Percentiles rank a stretch among this genome's conserved stretches.
Conservation (phyloP, 1,140 invertebrate species). For the Aphelenchoides besseyi region DNA sequence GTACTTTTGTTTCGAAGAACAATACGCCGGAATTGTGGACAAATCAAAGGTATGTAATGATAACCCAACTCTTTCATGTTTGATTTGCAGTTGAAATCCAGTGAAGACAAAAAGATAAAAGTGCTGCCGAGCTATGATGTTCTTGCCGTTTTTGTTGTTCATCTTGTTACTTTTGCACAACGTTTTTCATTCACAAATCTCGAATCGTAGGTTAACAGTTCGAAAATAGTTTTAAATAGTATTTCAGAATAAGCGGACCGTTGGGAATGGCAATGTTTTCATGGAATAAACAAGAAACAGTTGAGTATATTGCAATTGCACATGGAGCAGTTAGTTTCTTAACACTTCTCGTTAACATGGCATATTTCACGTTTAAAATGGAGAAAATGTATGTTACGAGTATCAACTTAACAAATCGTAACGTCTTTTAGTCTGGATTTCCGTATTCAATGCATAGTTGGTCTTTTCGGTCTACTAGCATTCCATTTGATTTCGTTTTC, state of each 20-base stretch:
- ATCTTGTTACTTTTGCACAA: slow-evolving; percentile 9
- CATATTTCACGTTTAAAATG: neutral
- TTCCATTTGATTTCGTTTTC: slow-evolving; percentile 14
- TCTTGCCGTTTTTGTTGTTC: slow-evolving; percentile 1
- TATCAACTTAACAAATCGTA: neutral
- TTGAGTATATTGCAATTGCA: neutral
- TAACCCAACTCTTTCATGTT: neutral
- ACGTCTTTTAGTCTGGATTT: neutral
- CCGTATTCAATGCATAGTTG: slow-evolving; percentile 2
- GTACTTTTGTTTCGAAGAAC: neutral
- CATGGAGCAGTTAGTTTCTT: neutral
- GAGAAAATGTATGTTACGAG: slow-evolving; percentile 8
- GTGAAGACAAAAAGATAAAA: neutral
- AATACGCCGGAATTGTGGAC: slow-evolving; percentile 3
- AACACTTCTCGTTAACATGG: neutral
- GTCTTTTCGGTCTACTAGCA: neutral
- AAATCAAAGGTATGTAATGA: neutral
- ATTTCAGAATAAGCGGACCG: neutral
- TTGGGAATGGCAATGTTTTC: neutral
- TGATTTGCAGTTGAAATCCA: neutral
- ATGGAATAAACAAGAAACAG: slow-evolving; percentile 13
- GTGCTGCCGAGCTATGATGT: slow-evolving; percentile 10
- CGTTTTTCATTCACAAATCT: neutral
- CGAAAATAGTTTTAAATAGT: too few relatives aligned
- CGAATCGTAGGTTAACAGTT: too few relatives aligned